Evolutionary conservation across 2,113 vertebrate genomes (phyloP), one percentile per base, ranked within the genome.

Genomic region (Struthio camelus): DNA sequence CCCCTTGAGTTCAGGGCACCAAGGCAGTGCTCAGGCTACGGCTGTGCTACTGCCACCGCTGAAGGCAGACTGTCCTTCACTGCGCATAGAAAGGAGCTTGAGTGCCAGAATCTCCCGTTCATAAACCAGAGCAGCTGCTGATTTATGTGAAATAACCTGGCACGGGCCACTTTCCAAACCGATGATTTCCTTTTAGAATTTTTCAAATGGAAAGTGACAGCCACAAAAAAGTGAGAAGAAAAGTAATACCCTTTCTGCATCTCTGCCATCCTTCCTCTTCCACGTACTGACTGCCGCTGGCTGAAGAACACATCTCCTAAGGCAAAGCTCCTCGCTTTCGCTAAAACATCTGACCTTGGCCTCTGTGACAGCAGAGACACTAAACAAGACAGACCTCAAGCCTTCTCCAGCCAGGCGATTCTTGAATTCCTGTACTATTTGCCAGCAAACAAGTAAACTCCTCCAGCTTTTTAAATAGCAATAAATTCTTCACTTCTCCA

Each of bases 381-480:
- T 42, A 75, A 66, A 75, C 20, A 42, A 72, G 34, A 79, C 1
- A 2, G 69, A 75, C 42, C 15, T 5, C 1, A 61, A 75, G 44
- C 30, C 50, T 89, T 72, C 78, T 65, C 27, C 66, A 64, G n/a
- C 30, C 59, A 80, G 46, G 28, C 22, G 85, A 8, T 30, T 73
- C 84, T 53, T 85, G 6, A 85, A 84, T 84, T 88, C 69, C 23
- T 72, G 2, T 15, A 1, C 22, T 80, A 34, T 86, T 66, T 90
- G 36, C 81, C 50, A 87, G 87, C 59, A 91, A 91, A 94, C 36
- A 72, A 94, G 40, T 76, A 78, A 85, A 95, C 16, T 77, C 44
- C 42, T 66, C 53, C 73, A 89, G 53, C 32, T 93, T 90, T 88
- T 91, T 38, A 80, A 89, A 93, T 7, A 92, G 91, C 48, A 80